These are phyloP conservation scores for Megastigmus dorsalis DNA, from an alignment of 2,888 invertebrate genomes.

Conservation along the genomic window DNA sequence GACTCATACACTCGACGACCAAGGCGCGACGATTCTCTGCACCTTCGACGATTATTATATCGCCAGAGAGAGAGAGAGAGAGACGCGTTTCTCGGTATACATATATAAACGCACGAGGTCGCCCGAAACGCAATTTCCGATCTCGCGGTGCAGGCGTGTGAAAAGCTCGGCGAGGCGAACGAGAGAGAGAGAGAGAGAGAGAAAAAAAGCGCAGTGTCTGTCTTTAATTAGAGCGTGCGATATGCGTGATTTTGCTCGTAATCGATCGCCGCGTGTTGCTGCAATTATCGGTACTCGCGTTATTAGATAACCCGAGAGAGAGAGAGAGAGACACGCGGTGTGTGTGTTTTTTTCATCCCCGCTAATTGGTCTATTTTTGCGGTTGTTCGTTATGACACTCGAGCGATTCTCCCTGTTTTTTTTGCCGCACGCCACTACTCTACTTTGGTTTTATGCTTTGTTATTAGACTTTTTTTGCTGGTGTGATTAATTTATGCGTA, in stretches of 20 bases:
- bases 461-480: background rate
- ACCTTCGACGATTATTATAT: conserved; percentile 3
- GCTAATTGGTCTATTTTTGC: background rate
- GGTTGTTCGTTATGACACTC: background rate
- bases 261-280: background rate
- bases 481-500: conserved; percentile 1
- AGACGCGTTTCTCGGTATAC: no score
- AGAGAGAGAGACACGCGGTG: background rate
- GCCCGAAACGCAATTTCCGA: conserved; percentile 38
- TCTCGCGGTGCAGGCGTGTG: conserved; percentile 44
- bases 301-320: conserved; percentile 10
- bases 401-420: no score
- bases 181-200: background rate
- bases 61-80: background rate
- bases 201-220: no score
- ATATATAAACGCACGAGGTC: no score
- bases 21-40: background rate
- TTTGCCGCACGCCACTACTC: background rate
- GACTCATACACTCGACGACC: background rate
- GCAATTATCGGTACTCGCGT: conserved; percentile 36
- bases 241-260: conserved; percentile 1
- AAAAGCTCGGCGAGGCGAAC: conserved; percentile 35
- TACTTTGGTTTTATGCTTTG: background rate
- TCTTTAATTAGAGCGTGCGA: background rate
- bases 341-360: no score